These are phyloP conservation scores for Acanthoscelides obtectus DNA, from an alignment of 2,888 invertebrate genomes.

Conservation along the genomic window DNA sequence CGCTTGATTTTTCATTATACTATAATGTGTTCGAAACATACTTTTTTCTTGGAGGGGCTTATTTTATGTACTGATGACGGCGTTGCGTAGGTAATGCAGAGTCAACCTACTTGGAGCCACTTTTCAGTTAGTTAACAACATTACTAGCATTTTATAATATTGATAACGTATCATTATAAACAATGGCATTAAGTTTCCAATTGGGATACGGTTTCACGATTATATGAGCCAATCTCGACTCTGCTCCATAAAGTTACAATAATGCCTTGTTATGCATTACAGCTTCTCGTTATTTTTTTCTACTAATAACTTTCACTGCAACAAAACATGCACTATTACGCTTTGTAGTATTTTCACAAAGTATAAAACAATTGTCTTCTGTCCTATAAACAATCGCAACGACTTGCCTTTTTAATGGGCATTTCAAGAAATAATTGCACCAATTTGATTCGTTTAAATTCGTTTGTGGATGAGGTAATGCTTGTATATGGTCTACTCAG, in stretches of 20 bases:
- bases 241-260: background rate
- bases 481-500: background rate
- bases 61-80: too few relatives aligned
- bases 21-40: too few relatives aligned
- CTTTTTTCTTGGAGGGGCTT: too few relatives aligned
- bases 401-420: background rate
- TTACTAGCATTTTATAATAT: too few relatives aligned
- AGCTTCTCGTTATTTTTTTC: background rate
- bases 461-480: background rate
- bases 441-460: background rate
- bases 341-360: background rate
- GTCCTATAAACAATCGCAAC: background rate
- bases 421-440: background rate
- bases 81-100: too few relatives aligned
- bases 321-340: background rate
- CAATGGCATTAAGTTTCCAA: background rate
- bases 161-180: too few relatives aligned
- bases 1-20: too few relatives aligned
- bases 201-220: background rate
- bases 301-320: background rate
- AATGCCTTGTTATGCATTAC: background rate
- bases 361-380: background rate
- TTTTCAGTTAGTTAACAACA: too few relatives aligned
- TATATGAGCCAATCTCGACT: background rate
- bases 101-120: too few relatives aligned